Base-by-base conservation (phyloP, 2,113 vertebrate species). In the Rhynchopsitta pachyrhyncha region DNA sequence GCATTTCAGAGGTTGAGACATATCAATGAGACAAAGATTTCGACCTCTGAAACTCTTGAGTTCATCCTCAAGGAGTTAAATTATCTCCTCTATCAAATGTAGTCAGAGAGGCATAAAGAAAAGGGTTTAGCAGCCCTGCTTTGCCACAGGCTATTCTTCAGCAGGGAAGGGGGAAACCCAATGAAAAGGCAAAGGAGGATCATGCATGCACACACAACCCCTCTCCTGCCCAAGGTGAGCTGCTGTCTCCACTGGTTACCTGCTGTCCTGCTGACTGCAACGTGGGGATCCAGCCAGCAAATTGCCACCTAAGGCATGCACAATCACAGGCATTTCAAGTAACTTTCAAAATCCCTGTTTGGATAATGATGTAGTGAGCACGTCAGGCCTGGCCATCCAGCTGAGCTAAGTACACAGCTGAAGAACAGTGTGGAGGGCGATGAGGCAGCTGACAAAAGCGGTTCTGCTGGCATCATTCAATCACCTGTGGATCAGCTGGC, bases 321-420 rank as follows among this genome's bases (percentile, higher is more conserved):
- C 67, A 93, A 97, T 96, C 79, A 96, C 0, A 39, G 90, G 44
- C 59, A 87, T 90, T 96, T 86, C 44, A 31, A 82, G 46, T 3
- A 44, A 67, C 71, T 95, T 88, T 75, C 6, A 12, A 80, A 50
- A 66, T 81, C 85, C 90, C 90, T 27, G 8, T 47, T 24, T 73
- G 42, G 95, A 92, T 97, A 97, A 97, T 68, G 64, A 95, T 8
- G 29, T 50, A 95, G 86, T 2, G 0, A 63, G 44, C 10, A 4
- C 3, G 1, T 12, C 41, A 25, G 86, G 69, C 66, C 39, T 19
- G 62, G 81, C 37, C 1, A 0, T 71, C 95, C 96, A 47, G 87
- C 97, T 77, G 95, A 83, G 95, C 69, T 97, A 96, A 97, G 63
- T 81, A 62, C 62, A 49, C 0, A 1, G 29, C 78, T 96, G 59